Evolutionary conservation across 2,888 invertebrate genomes (phyloP), one percentile per base, ranked within the genome.

Genomic region (Platypus cylindrus): DNA sequence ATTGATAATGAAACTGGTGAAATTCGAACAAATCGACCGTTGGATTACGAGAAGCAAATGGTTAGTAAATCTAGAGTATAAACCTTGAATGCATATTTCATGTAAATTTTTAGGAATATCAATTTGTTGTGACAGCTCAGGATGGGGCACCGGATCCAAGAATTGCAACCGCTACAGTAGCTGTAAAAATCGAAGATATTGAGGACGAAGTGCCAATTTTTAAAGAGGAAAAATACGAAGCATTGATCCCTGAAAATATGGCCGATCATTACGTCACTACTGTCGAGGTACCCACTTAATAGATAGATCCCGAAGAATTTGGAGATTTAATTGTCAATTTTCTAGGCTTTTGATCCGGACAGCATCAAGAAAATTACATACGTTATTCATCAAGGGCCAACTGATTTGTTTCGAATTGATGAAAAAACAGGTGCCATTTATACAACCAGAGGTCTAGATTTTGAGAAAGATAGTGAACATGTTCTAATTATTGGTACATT

Each of bases 71-170:
- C 24, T 24, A 20, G 20, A 20, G 20, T 20, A 20, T 5, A 9
- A 20, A 20, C 9, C 5, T 20, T 20, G 20, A 20, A 20, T 20
- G 9, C 20, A 7, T 7, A 7, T 20, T n/a, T n/a, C n/a, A n/a
- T n/a, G n/a, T n/a, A n/a, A n/a, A n/a, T n/a, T 48, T 59, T 2
- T 59, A 81, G 78, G 75, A 75, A 26, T 81, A 82, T 53, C 72
- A 73, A 41, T 84, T 90, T 59, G 85, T 87, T 25, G 85, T 90
- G 5, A 89, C 87, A 0, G 90, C 90, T 1, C 79, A 75, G 54
- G 91, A 91, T 54, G 84, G 85, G 13, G 90, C 86, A 0, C 73
- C 80, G 1, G 86, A 89, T 66, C 78, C 82, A 3, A 70, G 89
- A 9, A 66, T 89, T 22, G 86, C 87, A 2, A 89, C 90, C 0